phyloP scores from a whole-genome alignment of 2,797 vertebrate species.

The Artibeus lituratus region DNA sequence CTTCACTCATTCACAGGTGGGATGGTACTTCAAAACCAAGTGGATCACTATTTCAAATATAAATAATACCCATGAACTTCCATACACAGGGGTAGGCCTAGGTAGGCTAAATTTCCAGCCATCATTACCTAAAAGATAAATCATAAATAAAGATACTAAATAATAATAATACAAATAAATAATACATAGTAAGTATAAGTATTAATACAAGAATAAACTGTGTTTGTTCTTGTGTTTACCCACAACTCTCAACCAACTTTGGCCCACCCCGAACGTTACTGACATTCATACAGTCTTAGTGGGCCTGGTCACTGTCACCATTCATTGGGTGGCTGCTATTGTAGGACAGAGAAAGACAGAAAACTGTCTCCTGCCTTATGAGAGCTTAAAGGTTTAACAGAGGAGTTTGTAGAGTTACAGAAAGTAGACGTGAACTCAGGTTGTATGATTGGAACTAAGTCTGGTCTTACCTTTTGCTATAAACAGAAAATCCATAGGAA shows the following conservation, averaged over 20 bases:
- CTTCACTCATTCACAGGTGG: neutral
- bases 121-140: neutral
- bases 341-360: neutral
- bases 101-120: neutral
- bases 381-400: neutral
- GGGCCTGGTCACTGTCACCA: neutral
- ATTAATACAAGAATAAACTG: neutral
- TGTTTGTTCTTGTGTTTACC: neutral
- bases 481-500: neutral
- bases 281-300: neutral
- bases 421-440: neutral
- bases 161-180: neutral
- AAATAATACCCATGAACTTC: slow-evolving; percentile 4
- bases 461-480: neutral
- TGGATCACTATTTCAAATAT: slow-evolving; percentile 8
- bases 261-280: neutral
- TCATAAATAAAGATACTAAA: neutral
- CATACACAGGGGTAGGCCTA: neutral
- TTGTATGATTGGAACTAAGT: neutral
- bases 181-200: neutral
- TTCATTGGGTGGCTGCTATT: neutral
- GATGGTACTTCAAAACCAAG: neutral
- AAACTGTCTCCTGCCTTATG: neutral
- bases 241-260: neutral
- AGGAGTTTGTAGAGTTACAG: neutral